phyloP scores from a whole-genome alignment of 2,797 vertebrate genomes.

The Clarias pachynema region DNA sequence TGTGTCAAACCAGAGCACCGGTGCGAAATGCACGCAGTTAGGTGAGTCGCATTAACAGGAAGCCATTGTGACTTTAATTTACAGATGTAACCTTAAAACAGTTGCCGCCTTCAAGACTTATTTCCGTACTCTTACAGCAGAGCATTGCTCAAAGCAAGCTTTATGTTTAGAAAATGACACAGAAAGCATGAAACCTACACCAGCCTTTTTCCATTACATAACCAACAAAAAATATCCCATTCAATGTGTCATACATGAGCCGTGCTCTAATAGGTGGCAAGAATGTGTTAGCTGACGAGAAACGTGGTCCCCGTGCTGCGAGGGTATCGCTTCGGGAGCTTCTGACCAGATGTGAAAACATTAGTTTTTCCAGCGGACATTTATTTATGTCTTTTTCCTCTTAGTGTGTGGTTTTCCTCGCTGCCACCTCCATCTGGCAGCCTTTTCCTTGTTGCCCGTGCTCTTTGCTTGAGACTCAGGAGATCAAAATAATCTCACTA shows the following conservation, averaged over 20 bases:
- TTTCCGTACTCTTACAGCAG: neutral
- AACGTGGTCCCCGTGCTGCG: conserved; percentile 16
- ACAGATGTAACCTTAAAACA: conserved; percentile 6
- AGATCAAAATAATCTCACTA: neutral
- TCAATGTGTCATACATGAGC: conserved; percentile 48
- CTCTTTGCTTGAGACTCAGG: conserved; percentile 4
- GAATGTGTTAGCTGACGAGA: conserved; percentile 40
- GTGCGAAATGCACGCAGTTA: neutral
- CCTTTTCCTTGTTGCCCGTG: conserved; percentile 34
- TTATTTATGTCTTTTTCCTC: conserved; percentile 40
- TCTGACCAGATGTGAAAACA: conserved; percentile 52
- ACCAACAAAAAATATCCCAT: conserved; percentile 45
- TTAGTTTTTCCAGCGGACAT: conserved; percentile 16
- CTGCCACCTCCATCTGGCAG: neutral
- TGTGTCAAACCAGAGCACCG: neutral
- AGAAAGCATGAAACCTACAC: conserved; percentile 17
- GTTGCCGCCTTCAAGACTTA: conserved; percentile 25
- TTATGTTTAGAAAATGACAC: conserved; percentile 21
- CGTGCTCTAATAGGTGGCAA: conserved; percentile 30
- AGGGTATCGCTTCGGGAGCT: conserved; percentile 27
- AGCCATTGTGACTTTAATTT: neutral
- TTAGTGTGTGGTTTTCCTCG: conserved; percentile 28
- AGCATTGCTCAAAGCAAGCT: conserved; percentile 27
- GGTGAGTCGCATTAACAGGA: neutral
- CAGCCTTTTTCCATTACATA: conserved; percentile 16